Conservation (phyloP, 2,888 invertebrate genomes). For the Brenthis daphne region DNA sequence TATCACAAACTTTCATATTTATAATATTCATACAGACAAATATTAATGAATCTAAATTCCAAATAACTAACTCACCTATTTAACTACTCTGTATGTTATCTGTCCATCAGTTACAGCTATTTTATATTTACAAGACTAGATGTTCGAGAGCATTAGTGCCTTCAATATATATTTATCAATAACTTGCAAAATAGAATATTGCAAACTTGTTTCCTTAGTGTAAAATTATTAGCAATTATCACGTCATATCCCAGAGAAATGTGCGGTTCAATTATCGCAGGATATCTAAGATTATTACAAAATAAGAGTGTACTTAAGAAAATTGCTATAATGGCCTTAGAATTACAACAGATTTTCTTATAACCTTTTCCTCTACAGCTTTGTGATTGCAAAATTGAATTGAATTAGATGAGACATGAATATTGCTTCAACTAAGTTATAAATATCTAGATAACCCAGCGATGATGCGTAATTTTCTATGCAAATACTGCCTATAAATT, state of each 20-base stretch:
- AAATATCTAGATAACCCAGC: neutral
- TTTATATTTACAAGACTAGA: too few species aligned
- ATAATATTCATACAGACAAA: too few species aligned
- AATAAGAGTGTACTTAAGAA: slow-evolving; percentile 23
- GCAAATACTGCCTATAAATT: slow-evolving; percentile 5
- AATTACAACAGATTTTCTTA: slow-evolving; percentile 16
- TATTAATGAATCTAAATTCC: too few species aligned
- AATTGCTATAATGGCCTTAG: slow-evolving; percentile 16
- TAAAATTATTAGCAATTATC: slow-evolving; percentile 7
- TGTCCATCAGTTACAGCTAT: too few species aligned
- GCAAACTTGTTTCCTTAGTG: neutral
- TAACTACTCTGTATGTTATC: too few species aligned
- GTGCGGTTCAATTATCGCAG: neutral
- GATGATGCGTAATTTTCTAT: slow-evolving; percentile 6
- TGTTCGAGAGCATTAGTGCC: too few species aligned
- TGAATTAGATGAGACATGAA: neutral
- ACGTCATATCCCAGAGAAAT: slow-evolving; percentile 3
- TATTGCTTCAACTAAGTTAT: neutral
- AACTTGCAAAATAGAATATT: neutral
- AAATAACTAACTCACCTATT: too few species aligned
- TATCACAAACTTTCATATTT: too few species aligned
- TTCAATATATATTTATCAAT: too few species aligned
- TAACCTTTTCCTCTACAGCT: slow-evolving; percentile 4
- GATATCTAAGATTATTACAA: slow-evolving; percentile 11
- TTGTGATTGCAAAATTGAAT: slow-evolving; percentile 15